phyloP scores from a whole-genome alignment of 2,888 invertebrate species.

The Ephialtes manifestator region DNA sequence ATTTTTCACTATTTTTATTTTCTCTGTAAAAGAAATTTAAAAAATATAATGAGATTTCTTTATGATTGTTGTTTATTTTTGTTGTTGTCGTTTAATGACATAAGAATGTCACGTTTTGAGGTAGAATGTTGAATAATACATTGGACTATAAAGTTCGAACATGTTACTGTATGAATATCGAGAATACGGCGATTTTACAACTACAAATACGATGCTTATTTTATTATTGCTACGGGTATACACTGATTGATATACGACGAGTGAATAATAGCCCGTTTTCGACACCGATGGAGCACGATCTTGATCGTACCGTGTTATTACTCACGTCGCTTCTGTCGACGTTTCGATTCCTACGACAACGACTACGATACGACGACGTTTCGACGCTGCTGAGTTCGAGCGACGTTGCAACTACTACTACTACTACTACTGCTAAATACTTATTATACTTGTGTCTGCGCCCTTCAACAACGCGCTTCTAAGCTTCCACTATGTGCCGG shows the following conservation, averaged over 20 bases:
- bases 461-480: neutral
- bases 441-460: too few species aligned
- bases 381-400: neutral
- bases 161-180: slow-evolving; percentile 1
- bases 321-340: slow-evolving; percentile 10
- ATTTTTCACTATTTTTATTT: too few species aligned
- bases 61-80: neutral
- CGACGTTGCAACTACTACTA: too few species aligned
- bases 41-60: too few species aligned
- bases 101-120: too few species aligned
- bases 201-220: neutral
- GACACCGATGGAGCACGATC: slow-evolving; percentile 10
- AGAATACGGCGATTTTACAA: neutral
- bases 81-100: neutral
- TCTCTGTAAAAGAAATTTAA: too few species aligned
- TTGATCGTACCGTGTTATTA: slow-evolving; percentile 3
- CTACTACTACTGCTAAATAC: neutral
- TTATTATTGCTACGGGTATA: neutral
- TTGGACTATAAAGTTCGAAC: neutral
- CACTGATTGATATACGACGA: neutral
- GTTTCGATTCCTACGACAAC: neutral
- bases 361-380: slow-evolving; percentile 2
- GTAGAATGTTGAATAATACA: neutral
- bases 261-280: neutral
- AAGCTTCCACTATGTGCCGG: slow-evolving; percentile 12